A percentile compares a stretch with the other conserved stretches of the same genome.
These are phyloP conservation scores for Pithys albifrons DNA, from an alignment of 2,113 vertebrate genomes.

Conservation along the genomic window DNA sequence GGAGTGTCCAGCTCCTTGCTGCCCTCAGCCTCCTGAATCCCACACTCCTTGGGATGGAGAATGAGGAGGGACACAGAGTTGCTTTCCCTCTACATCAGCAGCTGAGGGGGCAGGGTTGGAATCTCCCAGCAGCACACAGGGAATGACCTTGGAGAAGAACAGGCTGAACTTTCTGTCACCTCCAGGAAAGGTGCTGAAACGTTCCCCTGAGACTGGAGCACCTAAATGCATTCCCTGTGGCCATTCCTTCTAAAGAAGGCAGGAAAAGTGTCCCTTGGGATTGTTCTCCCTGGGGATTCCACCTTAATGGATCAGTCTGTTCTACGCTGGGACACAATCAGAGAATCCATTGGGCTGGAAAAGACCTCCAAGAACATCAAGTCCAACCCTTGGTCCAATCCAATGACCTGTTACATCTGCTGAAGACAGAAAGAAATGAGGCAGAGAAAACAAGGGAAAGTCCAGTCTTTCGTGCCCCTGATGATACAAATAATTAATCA, in stretches of 20 bases:
- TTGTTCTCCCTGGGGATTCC: not conserved
- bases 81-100: fast-evolving
- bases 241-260: not conserved
- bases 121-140: not conserved
- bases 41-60: fast-evolving
- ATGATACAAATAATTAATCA: not conserved
- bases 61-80: not conserved
- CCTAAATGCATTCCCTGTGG: fast-evolving
- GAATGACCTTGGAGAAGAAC: not conserved
- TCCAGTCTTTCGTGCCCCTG: not conserved
- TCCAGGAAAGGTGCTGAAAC: not conserved
- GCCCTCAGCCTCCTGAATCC: not conserved
- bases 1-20: not conserved
- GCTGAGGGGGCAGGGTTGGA: not conserved
- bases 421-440: not conserved
- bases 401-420: not conserved
- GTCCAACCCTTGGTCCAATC: no score
- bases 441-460: not conserved
- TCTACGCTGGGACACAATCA: not conserved
- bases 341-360: no score
- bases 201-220: not conserved
- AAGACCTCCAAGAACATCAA: no score
- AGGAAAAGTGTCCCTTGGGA: not conserved
- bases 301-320: not conserved
- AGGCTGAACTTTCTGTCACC: not conserved